These are phyloP conservation scores for Allygus modestus DNA, from an alignment of 2,888 invertebrate genomes.

Conservation along the genomic window DNA sequence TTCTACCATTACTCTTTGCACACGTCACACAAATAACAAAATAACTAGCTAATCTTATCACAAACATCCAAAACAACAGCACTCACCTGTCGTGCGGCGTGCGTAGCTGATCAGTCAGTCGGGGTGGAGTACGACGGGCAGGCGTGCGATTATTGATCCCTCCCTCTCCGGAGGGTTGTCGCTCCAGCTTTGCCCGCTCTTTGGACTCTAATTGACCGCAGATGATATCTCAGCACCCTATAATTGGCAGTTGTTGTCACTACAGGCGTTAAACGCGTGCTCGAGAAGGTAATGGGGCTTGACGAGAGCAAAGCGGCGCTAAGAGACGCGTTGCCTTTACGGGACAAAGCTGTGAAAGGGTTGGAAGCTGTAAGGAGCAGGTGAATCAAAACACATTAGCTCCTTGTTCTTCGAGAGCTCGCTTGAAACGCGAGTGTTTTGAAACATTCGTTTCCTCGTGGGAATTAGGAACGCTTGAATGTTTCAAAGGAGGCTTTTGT, in stretches of 20 bases:
- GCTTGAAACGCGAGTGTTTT: slow-evolving; percentile 11
- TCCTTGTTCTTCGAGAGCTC: neutral
- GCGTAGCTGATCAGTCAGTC: slow-evolving; percentile 7
- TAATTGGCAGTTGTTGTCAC: slow-evolving; percentile 48
- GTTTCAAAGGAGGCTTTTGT: neutral
- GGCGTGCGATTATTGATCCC: slow-evolving; percentile 47
- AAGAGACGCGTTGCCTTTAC: neutral
- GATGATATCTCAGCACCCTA: slow-evolving; percentile 4
- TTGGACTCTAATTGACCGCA: slow-evolving; percentile 41
- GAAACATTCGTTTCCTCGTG: neutral
- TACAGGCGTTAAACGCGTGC: slow-evolving; percentile 29
- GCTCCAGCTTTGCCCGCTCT: slow-evolving; percentile 11
- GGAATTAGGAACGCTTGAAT: neutral
- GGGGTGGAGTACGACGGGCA: slow-evolving; percentile 7
- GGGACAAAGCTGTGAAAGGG: slow-evolving; percentile 20
- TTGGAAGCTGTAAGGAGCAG: neutral
- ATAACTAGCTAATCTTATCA: neutral
- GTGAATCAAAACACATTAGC: slow-evolving; percentile 36
- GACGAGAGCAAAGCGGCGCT: neutral
- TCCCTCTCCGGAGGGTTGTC: neutral
- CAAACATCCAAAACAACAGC: neutral
- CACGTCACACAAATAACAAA: neutral
- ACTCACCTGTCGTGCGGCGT: slow-evolving; percentile 42
- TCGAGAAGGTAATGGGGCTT: slow-evolving; percentile 33
- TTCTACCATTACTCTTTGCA: too few relatives aligned